These are phyloP conservation scores for Drosophila leontia DNA, from an alignment of 1,140 invertebrate genomes.

Conservation along the genomic window DNA sequence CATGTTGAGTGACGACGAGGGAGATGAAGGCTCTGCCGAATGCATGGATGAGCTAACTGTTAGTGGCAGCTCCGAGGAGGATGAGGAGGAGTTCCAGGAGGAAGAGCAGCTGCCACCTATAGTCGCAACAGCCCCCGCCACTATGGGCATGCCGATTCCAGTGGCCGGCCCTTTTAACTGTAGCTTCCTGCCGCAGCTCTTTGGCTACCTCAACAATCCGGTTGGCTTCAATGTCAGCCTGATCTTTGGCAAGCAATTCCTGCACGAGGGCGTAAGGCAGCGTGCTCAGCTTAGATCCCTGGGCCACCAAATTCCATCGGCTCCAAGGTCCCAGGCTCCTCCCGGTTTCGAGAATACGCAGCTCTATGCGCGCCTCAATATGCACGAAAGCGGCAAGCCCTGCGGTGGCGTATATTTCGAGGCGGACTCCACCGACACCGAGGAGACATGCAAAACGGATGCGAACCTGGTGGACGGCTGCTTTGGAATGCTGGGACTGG, in stretches of 20 bases:
- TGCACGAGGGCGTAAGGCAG: slow-evolving; percentile 40
- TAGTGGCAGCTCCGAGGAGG: slow-evolving; percentile 6
- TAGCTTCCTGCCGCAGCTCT: slow-evolving; percentile 12
- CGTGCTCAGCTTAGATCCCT: slow-evolving; percentile 8
- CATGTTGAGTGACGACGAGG: slow-evolving; percentile 48
- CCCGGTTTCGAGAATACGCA: slow-evolving; percentile 35
- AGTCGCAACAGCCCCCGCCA: too few relatives aligned
- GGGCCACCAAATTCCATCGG: background rate
- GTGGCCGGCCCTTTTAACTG: background rate
- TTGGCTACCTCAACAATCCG: background rate
- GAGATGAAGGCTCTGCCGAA: background rate
- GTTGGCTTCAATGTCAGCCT: slow-evolving; percentile 9
- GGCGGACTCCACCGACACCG: background rate
- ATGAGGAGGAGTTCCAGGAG: background rate
- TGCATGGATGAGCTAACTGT: background rate
- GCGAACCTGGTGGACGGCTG: slow-evolving; percentile 3
- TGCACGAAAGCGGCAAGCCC: slow-evolving; percentile 37
- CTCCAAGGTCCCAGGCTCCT: background rate
- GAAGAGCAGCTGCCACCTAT: background rate
- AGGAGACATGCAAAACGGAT: background rate
- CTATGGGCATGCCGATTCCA: background rate
- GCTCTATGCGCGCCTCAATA: slow-evolving; percentile 38
- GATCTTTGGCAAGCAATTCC: slow-evolving; percentile 59
- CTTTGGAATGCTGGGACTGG: slow-evolving; percentile 57
- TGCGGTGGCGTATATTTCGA: slow-evolving; percentile 54